Percentiles rank a stretch among this genome's conserved stretches.
Conservation (phyloP, 2,113 vertebrate genomes). For the Camelus dromedarius region DNA sequence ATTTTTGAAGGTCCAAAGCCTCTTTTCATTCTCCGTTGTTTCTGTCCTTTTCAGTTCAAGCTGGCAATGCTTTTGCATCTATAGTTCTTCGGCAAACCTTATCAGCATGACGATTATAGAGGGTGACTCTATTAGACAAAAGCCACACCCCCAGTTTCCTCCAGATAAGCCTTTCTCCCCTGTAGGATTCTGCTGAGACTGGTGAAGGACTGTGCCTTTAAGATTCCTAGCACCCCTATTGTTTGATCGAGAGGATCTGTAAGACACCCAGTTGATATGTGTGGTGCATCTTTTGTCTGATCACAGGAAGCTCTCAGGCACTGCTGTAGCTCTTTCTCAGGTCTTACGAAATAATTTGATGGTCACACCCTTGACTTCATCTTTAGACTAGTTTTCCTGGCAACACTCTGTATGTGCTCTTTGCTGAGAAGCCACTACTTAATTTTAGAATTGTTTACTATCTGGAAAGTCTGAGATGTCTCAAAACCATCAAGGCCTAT, state of each 20-base stretch:
- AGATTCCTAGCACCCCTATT: neutral
- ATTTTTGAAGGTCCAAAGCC: neutral
- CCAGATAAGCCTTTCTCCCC: neutral
- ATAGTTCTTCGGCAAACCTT: neutral
- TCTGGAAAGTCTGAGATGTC: neutral
- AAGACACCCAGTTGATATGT: neutral
- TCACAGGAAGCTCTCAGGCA: neutral
- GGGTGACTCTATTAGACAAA: neutral
- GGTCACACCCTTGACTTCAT: neutral
- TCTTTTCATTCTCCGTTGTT: neutral
- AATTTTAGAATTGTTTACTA: slow-evolving; percentile 21
- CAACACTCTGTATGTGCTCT: accelerated
- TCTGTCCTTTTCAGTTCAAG: slow-evolving; percentile 19
- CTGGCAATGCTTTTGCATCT: neutral
- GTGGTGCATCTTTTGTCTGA: neutral
- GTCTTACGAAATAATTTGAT: neutral
- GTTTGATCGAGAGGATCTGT: neutral
- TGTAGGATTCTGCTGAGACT: neutral
- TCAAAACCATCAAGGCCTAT: neutral
- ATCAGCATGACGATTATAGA: neutral
- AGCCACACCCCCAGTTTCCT: neutral
- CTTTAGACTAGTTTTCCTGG: neutral
- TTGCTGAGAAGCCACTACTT: neutral
- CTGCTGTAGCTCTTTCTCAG: neutral
- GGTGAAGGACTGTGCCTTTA: neutral